Evolutionary conservation across 2,113 vertebrate species (phyloP), one percentile per base, ranked within the genome.

Genomic region (Festucalex cinctus): DNA sequence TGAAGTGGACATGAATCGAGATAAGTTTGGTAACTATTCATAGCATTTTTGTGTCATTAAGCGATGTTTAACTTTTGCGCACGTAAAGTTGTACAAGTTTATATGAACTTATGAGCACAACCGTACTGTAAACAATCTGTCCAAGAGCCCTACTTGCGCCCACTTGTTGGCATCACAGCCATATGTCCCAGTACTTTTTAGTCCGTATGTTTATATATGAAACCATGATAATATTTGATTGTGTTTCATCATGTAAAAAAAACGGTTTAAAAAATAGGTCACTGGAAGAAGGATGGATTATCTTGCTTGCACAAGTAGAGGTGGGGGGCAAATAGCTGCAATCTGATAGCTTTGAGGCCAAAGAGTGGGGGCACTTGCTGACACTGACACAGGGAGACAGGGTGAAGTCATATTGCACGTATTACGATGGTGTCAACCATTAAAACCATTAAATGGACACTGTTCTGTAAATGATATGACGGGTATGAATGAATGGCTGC

Each of bases 261-360:
- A 81, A 67, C 81, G 68, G 66, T 76, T 68, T 46, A 70, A 72
- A 73, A 73, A 46, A 74, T 72, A 76, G 80, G 83, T 86, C 85
- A 82, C 39, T 5, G 70, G 81, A 74, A 69, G 81, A 74, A 69
- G 54, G 70, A 83, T 41, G 57, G 48, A 85, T 82, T 76, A 87
- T 88, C 83, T 51, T 74, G 79, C 76, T 75, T 81, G 70, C 57
- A 84, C 75, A 76, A 83, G 80, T 71, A 84, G 75, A 83, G 48
- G 19, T 49, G 44, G 13, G 78, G 77, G 82, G 79, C 39, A 74
- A 81, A 82, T 69, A 20, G 8, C 68, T 89, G 88, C 74, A 88
- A 84, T 82, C 78, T 80, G 89, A 89, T 88, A 86, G 82, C 80
- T 78, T 46, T 85, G 84, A 76, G 84, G 85, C 81, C 75, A 83